Conservation (phyloP, 2,797 vertebrate genomes). For the Crocodylus rhombifer region DNA sequence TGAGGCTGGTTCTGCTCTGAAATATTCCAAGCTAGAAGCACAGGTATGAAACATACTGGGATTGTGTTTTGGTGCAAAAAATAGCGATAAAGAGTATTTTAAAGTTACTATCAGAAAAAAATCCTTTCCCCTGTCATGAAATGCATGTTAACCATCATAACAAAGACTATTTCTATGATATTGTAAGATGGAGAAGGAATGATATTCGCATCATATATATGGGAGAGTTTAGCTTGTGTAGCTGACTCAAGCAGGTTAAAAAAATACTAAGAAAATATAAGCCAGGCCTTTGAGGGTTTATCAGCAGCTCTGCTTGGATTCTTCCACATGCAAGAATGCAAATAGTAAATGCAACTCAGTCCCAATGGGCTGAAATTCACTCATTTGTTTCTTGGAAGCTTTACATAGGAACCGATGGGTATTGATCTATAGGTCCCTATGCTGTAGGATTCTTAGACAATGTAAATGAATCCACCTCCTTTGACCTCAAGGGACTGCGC, state of each 20-base stretch:
- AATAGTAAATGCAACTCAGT: not conserved
- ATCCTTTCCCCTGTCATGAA: not conserved
- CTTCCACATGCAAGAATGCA: not conserved
- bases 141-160: not conserved
- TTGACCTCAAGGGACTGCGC: not conserved
- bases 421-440: fast-evolving
- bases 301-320: not conserved
- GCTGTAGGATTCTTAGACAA: not conserved
- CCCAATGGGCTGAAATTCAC: not conserved
- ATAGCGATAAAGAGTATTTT: conserved; percentile 59
- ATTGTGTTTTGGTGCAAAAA: conserved; percentile 22
- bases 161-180: not conserved
- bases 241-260: not conserved
- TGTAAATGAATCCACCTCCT: not conserved
- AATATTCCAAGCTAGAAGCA: conserved; percentile 41
- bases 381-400: not conserved
- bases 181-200: not conserved
- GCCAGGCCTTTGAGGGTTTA: not conserved
- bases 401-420: not conserved
- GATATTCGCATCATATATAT: not conserved
- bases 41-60: conserved; percentile 34
- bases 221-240: not conserved
- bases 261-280: not conserved
- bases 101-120: conserved; percentile 2
- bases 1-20: conserved; percentile 1